Evolutionary conservation across 1,140 invertebrate species (phyloP).

Genomic region (Ericerus pela): DNA sequence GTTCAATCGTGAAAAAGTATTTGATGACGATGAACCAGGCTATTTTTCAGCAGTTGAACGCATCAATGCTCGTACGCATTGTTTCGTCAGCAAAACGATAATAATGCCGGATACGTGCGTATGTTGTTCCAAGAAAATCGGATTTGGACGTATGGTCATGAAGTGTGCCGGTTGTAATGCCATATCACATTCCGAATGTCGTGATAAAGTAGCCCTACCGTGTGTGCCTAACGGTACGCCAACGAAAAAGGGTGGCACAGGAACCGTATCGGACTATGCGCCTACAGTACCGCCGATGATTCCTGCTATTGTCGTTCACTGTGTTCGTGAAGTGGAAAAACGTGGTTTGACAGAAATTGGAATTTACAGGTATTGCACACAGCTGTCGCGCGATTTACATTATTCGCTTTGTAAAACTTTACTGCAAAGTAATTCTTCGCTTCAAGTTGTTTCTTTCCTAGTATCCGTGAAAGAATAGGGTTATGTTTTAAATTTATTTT

Average conservation of each 20-base stretch:
- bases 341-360: conserved; percentile 71
- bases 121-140: not conserved
- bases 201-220: conserved; percentile 59
- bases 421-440: too few species aligned
- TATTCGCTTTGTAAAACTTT: too few species aligned
- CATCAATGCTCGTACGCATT: not conserved
- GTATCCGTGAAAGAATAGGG: too few species aligned
- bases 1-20: not conserved
- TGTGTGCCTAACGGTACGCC: conserved; percentile 57
- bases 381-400: too few species aligned
- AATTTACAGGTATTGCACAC: conserved; percentile 69
- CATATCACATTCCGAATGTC: conserved; percentile 62
- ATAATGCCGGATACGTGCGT: not conserved
- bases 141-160: conserved; percentile 31
- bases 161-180: conserved; percentile 66
- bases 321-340: conserved; percentile 82
- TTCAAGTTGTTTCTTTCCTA: too few species aligned
- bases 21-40: too few species aligned
- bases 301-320: conserved; percentile 82
- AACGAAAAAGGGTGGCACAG: conserved; percentile 36
- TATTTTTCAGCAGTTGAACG: too few species aligned
- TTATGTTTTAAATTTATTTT: too few species aligned
- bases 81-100: not conserved
- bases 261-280: conserved; percentile 66
- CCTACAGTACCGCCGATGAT: conserved; percentile 68